A percentile compares a stretch with the other conserved stretches of the same genome.
Evolutionary conservation across 2,113 vertebrate genomes (phyloP).

Genomic region (Clarias batrachus): DNA sequence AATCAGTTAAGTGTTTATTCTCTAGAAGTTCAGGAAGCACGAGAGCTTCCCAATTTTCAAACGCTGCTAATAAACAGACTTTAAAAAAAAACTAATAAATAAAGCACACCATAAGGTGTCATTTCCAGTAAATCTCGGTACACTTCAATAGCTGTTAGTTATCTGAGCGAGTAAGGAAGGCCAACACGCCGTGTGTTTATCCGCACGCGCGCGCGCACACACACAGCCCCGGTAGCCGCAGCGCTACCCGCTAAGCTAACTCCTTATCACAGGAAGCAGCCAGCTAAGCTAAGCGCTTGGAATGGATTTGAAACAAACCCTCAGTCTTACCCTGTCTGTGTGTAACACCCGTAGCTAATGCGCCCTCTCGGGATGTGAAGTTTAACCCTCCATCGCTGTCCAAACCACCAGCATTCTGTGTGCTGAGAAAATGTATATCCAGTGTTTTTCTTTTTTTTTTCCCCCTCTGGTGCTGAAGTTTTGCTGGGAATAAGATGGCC

Average conservation of each 20-base stretch:
- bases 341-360: background rate
- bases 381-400: slow-evolving; percentile 40
- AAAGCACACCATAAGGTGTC: background rate
- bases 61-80: background rate
- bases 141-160: background rate
- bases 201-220: background rate
- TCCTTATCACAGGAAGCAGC: background rate
- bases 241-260: background rate
- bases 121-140: no score
- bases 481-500: slow-evolving; percentile 78
- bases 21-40: background rate
- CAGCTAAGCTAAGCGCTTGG: background rate
- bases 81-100: background rate
- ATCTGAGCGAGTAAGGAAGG: background rate
- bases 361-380: background rate
- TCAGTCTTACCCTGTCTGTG: slow-evolving; percentile 26
- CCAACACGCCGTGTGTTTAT: slow-evolving; percentile 19
- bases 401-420: slow-evolving; percentile 2
- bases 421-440: background rate
- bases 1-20: background rate
- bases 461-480: slow-evolving; percentile 65
- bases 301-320: background rate
- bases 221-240: background rate
- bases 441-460: slow-evolving; percentile 26
- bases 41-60: background rate